Evolutionary conservation across 2,797 vertebrate genomes (phyloP), one percentile per base, ranked within the genome.

Genomic region (Prunella strophiata): DNA sequence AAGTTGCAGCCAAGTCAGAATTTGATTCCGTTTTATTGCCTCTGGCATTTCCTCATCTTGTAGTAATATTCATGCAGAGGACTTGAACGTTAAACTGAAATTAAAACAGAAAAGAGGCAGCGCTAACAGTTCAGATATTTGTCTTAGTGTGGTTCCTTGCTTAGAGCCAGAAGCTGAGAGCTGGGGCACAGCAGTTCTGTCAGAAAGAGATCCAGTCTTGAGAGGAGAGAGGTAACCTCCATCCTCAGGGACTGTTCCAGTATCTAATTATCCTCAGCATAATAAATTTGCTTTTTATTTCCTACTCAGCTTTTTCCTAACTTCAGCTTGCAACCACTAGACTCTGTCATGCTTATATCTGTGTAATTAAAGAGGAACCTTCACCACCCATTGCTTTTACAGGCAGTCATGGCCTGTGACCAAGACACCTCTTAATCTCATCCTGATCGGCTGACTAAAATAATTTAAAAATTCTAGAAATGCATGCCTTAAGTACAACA

Each of bases 271-370:
- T 32, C 18, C 38, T 85, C 66, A 84, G 19, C 2, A 5, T 61
- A 77, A 92, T 83, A 57, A 59, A 79, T 21, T 48, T 71, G 34
- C 40, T 42, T 91, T 89, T 77, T 91, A 62, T 84, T 91, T 85
- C 27, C 52, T 78, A 29, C 73, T 80, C 63, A 91, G 67, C 16
- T 67, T 90, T 96, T 88, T 88, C 34, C 74, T 86, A 67, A 84
- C 70, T 96, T 93, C 73, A 78, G n/a, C 45, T 88, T 88, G 76
- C n/a, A 74, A 26, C 13, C 91, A 57, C 70, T 79, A 29, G 63
- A 85, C 57, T 38, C 27, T 82, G 38, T 79, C 3, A 0, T 16
- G 20, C 30, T 78, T 66, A 38, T 36, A 7, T 40, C 43, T 79
- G 15, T 48, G 19, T 61, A 89, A 91, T 82, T 86, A 87, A 92